Conservation (phyloP, 2,888 invertebrate genomes). For the Aleiodes leptofemur region DNA sequence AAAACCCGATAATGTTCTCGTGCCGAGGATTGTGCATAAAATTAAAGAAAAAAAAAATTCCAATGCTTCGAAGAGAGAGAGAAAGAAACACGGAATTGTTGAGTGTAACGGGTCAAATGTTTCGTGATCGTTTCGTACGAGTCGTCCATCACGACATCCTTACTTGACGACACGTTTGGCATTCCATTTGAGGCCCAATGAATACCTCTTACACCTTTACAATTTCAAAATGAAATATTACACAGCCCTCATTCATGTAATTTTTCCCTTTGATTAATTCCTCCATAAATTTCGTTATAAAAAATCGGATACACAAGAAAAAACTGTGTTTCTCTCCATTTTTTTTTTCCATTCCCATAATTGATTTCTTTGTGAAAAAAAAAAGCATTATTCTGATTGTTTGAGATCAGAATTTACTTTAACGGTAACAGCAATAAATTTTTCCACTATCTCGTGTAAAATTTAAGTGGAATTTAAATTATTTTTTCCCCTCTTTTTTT, state of each 20-base stretch:
- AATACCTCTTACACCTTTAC: conserved; percentile 21
- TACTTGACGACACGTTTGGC: conserved; percentile 46
- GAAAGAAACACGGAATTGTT: conserved; percentile 3
- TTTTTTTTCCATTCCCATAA: neutral
- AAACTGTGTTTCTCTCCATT: neutral
- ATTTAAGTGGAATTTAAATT: too few species aligned
- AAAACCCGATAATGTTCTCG: conserved; percentile 47
- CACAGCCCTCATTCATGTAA: neutral
- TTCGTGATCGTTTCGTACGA: conserved; percentile 69
- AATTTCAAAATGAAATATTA: conserved; percentile 13
- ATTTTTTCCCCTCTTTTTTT: too few species aligned
- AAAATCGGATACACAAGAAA: neutral
- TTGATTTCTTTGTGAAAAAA: too few species aligned
- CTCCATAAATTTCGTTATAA: conserved; percentile 42
- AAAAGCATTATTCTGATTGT: too few species aligned
- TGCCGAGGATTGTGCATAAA: conserved; percentile 39
- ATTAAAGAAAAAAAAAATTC: conserved; percentile 16
- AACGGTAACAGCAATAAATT: too few species aligned
- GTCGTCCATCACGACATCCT: conserved; percentile 66
- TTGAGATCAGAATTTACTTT: too few species aligned
- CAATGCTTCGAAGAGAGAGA: neutral
- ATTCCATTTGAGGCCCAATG: conserved; percentile 50
- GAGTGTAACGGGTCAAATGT: conserved; percentile 70
- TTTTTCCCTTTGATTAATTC: conserved; percentile 5
- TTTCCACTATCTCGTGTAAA: too few species aligned